Evolutionary conservation across 2,113 vertebrate genomes (phyloP).

Genomic region (Halichoerus grypus): DNA sequence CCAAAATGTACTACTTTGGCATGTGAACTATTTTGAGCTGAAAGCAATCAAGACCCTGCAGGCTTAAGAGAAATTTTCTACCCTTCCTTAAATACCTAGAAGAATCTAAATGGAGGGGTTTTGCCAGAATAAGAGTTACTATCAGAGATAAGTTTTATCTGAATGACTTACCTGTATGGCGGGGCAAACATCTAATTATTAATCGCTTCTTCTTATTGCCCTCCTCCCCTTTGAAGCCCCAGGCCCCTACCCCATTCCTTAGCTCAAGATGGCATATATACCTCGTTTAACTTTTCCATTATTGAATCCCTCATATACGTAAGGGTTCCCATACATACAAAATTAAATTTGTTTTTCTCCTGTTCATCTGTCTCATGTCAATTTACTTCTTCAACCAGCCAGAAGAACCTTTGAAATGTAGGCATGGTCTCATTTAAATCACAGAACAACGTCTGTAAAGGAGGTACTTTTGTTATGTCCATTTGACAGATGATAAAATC

Average conservation of each 20-base stretch:
- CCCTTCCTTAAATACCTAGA: neutral
- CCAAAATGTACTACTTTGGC: neutral
- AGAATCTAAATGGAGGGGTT: neutral
- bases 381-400: neutral
- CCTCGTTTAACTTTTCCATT: neutral
- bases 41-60: neutral
- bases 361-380: neutral
- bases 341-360: neutral
- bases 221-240: neutral
- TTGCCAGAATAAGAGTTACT: neutral
- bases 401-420: neutral
- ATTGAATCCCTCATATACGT: neutral
- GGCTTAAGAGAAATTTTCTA: neutral
- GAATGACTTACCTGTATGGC: neutral
- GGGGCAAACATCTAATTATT: neutral
- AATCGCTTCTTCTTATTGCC: neutral
- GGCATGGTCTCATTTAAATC: neutral
- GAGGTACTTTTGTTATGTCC: neutral
- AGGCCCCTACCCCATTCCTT: neutral
- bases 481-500: conserved; percentile 35
- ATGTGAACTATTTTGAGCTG: neutral
- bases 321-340: neutral
- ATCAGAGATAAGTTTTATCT: neutral
- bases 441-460: neutral
- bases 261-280: neutral